A percentile compares a stretch with the other conserved stretches of the same genome.
These are phyloP conservation scores for Hedychridium roseum DNA, from an alignment of 2,888 invertebrate genomes.

Conservation along the genomic window DNA sequence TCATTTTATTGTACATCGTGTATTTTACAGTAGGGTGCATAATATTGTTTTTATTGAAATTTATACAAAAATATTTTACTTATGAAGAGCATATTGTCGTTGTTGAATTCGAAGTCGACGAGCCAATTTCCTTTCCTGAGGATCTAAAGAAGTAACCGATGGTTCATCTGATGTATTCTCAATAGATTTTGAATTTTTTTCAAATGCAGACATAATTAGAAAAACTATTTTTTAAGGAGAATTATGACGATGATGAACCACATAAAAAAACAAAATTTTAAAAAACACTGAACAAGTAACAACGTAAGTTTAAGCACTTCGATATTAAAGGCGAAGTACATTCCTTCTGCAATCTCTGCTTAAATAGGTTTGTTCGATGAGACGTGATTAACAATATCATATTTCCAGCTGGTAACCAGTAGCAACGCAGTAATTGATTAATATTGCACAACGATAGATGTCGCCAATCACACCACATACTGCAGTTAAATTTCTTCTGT, in stretches of 20 bases:
- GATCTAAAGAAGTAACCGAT: conserved; percentile 71
- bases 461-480: conserved; percentile 1
- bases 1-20: neutral
- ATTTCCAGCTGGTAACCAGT: neutral
- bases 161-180: conserved; percentile 67
- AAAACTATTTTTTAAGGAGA: too few relatives aligned
- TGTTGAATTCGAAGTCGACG: conserved; percentile 74
- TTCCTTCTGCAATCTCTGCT: too few relatives aligned
- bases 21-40: neutral
- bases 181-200: too few relatives aligned
- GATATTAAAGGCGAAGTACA: too few relatives aligned
- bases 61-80: conserved; percentile 40
- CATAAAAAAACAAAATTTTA: too few relatives aligned
- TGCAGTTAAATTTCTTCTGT: too few relatives aligned
- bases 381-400: too few relatives aligned
- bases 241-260: too few relatives aligned
- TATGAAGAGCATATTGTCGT: conserved; percentile 69
- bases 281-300: too few relatives aligned
- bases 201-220: too few relatives aligned
- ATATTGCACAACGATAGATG: neutral
- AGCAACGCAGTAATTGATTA: conserved; percentile 1
- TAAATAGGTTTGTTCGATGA: too few relatives aligned
- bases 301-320: too few relatives aligned
- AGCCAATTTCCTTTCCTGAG: conserved; percentile 76
- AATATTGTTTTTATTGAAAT: neutral